phyloP scores from a whole-genome alignment of 2,888 invertebrate species.

The Drosophila quasianomalipes region DNA sequence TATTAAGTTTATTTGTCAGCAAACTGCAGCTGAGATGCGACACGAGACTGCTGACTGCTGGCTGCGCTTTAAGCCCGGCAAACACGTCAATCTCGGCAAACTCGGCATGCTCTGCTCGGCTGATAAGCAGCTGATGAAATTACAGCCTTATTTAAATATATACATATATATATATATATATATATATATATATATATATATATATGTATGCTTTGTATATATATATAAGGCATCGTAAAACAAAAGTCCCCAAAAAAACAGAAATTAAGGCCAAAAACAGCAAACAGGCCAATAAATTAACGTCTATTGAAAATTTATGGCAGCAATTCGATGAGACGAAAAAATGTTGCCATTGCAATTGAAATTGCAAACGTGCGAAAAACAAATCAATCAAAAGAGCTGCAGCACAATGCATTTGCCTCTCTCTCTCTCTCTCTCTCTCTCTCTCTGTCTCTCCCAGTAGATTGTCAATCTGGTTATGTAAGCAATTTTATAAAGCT shows the following conservation, averaged over 20 bases:
- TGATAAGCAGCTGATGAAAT: conserved; percentile 54
- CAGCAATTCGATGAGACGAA: conserved; percentile 21
- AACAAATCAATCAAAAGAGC: conserved; percentile 35
- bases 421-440: neutral
- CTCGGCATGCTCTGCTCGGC: conserved; percentile 31
- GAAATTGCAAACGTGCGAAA: conserved; percentile 40
- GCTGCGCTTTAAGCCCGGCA: neutral
- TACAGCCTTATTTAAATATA: neutral
- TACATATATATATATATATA: neutral
- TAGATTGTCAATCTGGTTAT: conserved; percentile 7
- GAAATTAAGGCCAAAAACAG: conserved; percentile 32
- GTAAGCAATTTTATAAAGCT: neutral
- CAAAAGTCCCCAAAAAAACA: conserved; percentile 28
- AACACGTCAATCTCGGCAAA: conserved; percentile 11
- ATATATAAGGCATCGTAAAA: neutral
- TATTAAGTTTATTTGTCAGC: neutral
- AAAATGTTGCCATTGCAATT: conserved; percentile 25
- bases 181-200: neutral
- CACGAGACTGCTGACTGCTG: conserved; percentile 1
- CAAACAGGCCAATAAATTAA: conserved; percentile 23
- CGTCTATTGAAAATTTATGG: conserved; percentile 40
- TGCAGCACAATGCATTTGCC: conserved; percentile 15
- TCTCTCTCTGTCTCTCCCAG: neutral
- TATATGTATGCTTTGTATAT: neutral
- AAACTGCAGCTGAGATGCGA: conserved; percentile 10